Percentiles rank a stretch among this genome's conserved stretches.
phyloP scores from a whole-genome alignment of 2,797 vertebrate genomes.

The Pyrrhura leucotis region DNA sequence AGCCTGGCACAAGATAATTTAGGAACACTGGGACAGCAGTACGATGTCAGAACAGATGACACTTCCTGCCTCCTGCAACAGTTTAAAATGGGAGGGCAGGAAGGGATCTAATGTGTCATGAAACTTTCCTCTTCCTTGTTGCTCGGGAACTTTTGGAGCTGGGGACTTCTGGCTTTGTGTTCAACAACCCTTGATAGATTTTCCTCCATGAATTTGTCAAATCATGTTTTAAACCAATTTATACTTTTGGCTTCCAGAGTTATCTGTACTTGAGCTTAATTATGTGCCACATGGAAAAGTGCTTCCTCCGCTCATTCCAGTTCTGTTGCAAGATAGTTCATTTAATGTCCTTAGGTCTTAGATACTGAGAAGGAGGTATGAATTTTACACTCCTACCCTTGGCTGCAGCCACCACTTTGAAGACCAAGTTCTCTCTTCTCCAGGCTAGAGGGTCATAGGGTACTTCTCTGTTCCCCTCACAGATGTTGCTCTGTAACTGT shows the following conservation, averaged over 20 bases:
- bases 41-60: accelerated
- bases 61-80: neutral
- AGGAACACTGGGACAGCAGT: neutral
- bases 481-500: neutral
- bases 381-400: neutral
- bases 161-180: neutral
- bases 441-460: neutral
- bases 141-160: neutral
- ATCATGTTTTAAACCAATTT: neutral
- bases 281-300: slow-evolving; percentile 10
- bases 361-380: neutral
- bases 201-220: neutral
- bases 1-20: neutral
- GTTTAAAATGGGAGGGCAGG: neutral
- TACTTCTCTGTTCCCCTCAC: neutral
- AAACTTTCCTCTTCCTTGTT: neutral
- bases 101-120: neutral
- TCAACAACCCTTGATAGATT: neutral
- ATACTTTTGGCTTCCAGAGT: neutral
- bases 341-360: neutral
- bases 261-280: slow-evolving; percentile 34
- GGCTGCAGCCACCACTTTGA: neutral
- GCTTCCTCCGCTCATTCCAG: neutral
- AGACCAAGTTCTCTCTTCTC: neutral
- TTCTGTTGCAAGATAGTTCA: neutral